These are phyloP conservation scores for Drosophila nr. perissopoda DNA, from an alignment of 2,888 invertebrate species.

Conservation along the genomic window DNA sequence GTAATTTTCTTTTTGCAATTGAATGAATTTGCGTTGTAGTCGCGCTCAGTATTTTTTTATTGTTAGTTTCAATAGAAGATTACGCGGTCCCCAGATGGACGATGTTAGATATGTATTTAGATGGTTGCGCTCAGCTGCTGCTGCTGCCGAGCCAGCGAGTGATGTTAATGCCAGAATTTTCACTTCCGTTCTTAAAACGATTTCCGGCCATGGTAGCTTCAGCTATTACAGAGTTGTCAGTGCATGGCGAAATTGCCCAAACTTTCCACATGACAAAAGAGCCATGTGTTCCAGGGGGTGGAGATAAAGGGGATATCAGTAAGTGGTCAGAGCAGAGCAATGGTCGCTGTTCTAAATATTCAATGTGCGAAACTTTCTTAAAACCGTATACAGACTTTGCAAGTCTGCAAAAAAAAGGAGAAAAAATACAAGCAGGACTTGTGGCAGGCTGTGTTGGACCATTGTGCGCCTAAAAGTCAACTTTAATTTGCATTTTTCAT, in stretches of 20 bases:
- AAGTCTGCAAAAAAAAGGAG: conserved; percentile 1
- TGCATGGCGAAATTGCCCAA: conserved; percentile 55
- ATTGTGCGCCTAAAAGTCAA: conserved; percentile 79
- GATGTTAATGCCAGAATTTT: conserved; percentile 60
- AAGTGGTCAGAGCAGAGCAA: background rate
- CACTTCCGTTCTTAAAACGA: conserved; percentile 80
- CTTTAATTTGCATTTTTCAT: conserved; percentile 83
- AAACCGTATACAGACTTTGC: conserved; percentile 28
- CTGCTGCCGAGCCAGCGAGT: conserved; percentile 23
- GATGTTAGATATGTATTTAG: conserved; percentile 72
- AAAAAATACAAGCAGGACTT: background rate
- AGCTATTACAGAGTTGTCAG: conserved; percentile 60
- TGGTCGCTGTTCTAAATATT: conserved; percentile 44
- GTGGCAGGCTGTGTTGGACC: conserved; percentile 11
- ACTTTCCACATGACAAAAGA: conserved; percentile 59
- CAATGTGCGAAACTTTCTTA: conserved; percentile 62
- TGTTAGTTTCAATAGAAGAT: conserved; percentile 76
- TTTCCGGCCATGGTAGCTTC: conserved; percentile 56
- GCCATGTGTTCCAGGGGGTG: background rate
- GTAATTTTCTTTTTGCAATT: conserved; percentile 82
- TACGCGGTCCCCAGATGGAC: conserved; percentile 58
- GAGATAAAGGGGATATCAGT: background rate
- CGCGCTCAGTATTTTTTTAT: conserved; percentile 44
- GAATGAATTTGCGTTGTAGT: conserved; percentile 82
- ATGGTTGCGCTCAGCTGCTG: conserved; percentile 74